These are phyloP conservation scores for Tragelaphus imberbis DNA, from an alignment of 2,113 vertebrate genomes.

Conservation along the genomic window DNA sequence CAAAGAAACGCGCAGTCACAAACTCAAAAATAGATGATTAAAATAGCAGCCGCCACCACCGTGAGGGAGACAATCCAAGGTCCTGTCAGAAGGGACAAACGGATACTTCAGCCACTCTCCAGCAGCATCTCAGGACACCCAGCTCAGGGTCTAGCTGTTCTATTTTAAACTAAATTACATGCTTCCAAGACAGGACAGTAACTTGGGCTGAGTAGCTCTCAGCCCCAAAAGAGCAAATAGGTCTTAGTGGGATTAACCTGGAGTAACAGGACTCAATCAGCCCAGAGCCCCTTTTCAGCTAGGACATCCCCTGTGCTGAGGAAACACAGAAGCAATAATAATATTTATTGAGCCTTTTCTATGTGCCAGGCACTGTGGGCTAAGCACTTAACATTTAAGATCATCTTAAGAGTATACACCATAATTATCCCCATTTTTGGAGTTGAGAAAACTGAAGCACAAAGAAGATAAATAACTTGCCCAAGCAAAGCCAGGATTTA, in stretches of 20 bases:
- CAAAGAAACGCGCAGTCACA: neutral
- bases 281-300: neutral
- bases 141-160: conserved; percentile 4
- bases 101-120: neutral
- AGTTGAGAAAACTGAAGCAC: conserved; percentile 9
- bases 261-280: neutral
- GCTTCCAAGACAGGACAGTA: neutral
- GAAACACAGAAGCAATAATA: neutral
- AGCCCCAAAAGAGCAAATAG: neutral
- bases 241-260: neutral
- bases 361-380: neutral
- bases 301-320: neutral
- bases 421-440: neutral
- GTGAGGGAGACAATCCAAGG: conserved; percentile 36
- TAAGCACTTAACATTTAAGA: neutral
- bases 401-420: neutral
- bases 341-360: neutral
- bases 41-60: conserved; percentile 31
- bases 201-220: neutral
- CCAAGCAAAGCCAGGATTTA: conserved; percentile 19
- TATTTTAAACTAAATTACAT: conserved; percentile 50
- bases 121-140: neutral
- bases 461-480: conserved; percentile 13
- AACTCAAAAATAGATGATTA: conserved; percentile 49
- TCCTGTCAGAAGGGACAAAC: conserved; percentile 31